Evolutionary conservation across 2,888 invertebrate genomes (phyloP).

Genomic region (Dione juno): DNA sequence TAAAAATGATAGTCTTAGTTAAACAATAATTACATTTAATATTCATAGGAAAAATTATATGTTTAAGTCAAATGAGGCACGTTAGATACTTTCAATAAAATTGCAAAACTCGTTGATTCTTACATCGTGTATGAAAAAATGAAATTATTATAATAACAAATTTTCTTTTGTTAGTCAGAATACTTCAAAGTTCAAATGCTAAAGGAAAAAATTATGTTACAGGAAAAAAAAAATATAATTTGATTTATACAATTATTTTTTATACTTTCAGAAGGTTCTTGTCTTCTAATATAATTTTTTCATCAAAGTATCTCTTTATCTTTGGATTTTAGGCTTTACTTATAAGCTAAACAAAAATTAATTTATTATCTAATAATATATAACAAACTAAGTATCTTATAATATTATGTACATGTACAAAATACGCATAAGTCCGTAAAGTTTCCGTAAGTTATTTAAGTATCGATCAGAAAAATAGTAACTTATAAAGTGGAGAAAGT

Average conservation of each 20-base stretch:
- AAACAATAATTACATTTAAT: not conserved
- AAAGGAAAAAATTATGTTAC: too few species aligned
- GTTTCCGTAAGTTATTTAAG: not conserved
- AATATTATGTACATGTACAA: conserved; percentile 2
- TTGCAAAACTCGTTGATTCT: too few species aligned
- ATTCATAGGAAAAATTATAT: not conserved
- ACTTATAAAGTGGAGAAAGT: conserved; percentile 69
- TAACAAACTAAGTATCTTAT: not conserved
- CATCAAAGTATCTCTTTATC: conserved; percentile 6
- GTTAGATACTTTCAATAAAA: too few species aligned
- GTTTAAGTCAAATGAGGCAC: too few species aligned
- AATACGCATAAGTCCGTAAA: not conserved
- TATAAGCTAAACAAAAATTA: not conserved
- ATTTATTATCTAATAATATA: not conserved
- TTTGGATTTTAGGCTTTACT: conserved; percentile 9
- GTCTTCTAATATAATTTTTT: not conserved
- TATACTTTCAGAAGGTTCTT: not conserved
- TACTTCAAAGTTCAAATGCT: too few species aligned
- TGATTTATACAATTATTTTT: not conserved
- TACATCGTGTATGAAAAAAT: too few species aligned
- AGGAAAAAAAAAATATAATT: too few species aligned
- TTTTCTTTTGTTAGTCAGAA: too few species aligned
- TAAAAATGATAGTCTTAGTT: not conserved
- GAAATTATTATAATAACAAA: too few species aligned
- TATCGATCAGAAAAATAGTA: not conserved